Evolutionary conservation across 2,888 invertebrate species (phyloP).

Genomic region (Ichneumon xanthorius): DNA sequence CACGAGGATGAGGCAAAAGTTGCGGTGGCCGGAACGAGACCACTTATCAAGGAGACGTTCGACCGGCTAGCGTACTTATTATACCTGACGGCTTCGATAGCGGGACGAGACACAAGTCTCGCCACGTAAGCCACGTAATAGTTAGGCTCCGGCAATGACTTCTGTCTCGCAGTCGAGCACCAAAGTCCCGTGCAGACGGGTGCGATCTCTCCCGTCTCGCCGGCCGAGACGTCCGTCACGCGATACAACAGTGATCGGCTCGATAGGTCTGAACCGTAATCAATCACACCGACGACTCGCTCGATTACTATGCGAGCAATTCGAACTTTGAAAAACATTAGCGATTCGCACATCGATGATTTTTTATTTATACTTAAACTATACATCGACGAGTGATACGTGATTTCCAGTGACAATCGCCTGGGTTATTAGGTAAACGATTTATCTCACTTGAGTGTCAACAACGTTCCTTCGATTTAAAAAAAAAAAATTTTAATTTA

Average conservation of each 20-base stretch:
- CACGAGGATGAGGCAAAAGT: neutral
- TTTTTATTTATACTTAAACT: neutral
- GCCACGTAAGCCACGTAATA: slow-evolving; percentile 67
- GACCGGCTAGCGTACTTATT: slow-evolving; percentile 55
- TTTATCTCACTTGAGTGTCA: neutral
- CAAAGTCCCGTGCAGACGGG: slow-evolving; percentile 60
- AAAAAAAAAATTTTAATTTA: neutral
- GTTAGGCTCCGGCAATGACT: slow-evolving; percentile 62
- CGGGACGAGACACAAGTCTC: slow-evolving; percentile 52
- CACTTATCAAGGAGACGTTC: slow-evolving; percentile 53
- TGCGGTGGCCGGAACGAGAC: slow-evolving; percentile 38
- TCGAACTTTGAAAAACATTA: neutral
- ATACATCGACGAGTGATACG: neutral
- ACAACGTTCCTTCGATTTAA: neutral
- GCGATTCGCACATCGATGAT: neutral
- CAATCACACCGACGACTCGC: neutral
- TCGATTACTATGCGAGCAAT: neutral
- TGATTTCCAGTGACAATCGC: neutral
- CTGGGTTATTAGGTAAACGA: neutral
- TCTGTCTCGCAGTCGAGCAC: slow-evolving; percentile 65
- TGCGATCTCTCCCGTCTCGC: slow-evolving; percentile 55
- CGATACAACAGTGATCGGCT: neutral
- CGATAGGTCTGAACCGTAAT: slow-evolving; percentile 3
- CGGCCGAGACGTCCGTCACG: slow-evolving; percentile 27
- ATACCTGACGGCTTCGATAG: slow-evolving; percentile 70